phyloP scores from a whole-genome alignment of 2,797 vertebrate genomes.

The Cichlasoma orientale region DNA sequence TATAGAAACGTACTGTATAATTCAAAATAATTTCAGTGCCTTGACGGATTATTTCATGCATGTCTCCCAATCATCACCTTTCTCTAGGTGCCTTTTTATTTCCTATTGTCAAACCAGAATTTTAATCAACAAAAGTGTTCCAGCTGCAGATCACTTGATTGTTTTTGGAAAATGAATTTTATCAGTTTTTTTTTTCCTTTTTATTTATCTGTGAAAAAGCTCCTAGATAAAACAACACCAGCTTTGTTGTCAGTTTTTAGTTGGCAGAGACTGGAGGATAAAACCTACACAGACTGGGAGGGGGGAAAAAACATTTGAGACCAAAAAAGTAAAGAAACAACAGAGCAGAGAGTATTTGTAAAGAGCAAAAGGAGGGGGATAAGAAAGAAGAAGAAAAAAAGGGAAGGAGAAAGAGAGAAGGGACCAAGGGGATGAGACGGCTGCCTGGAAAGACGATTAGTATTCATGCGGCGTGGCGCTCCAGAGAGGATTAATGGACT shows the following conservation, averaged over 20 bases:
- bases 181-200: neutral
- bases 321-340: slow-evolving; percentile 52
- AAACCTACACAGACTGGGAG: slow-evolving; percentile 33
- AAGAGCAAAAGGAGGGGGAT: slow-evolving; percentile 56
- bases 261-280: slow-evolving; percentile 35
- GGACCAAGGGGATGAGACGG: slow-evolving; percentile 79
- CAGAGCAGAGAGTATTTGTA: slow-evolving; percentile 53
- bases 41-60: slow-evolving; percentile 59
- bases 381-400: slow-evolving; percentile 38
- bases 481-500: slow-evolving; percentile 99
- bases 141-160: slow-evolving; percentile 37
- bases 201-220: slow-evolving; percentile 38
- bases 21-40: slow-evolving; percentile 60
- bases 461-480: slow-evolving; percentile 92
- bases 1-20: slow-evolving; percentile 60
- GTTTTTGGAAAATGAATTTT: slow-evolving; percentile 34
- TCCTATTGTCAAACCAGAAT: slow-evolving; percentile 30
- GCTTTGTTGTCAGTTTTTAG: slow-evolving; percentile 44
- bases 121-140: slow-evolving; percentile 45
- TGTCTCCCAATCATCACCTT: slow-evolving; percentile 56
- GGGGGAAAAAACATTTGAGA: slow-evolving; percentile 13
- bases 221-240: slow-evolving; percentile 49
- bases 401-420: slow-evolving; percentile 58
- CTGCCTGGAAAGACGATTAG: slow-evolving; percentile 90
- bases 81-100: slow-evolving; percentile 44